phyloP scores from a whole-genome alignment of 1,140 invertebrate genomes.

The Trinorchestia longiramus region DNA sequence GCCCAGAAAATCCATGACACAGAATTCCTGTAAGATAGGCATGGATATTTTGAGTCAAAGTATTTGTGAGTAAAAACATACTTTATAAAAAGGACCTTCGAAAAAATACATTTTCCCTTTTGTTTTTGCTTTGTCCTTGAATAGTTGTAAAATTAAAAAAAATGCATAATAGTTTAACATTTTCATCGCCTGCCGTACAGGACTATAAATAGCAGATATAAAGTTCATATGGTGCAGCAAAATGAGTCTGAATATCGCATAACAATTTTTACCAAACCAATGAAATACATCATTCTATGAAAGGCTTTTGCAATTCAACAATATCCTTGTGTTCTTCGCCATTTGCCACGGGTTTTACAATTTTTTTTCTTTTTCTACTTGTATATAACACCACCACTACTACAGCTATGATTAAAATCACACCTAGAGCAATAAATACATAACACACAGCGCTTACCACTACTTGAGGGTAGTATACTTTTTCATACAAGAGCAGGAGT shows the following conservation, averaged over 20 bases:
- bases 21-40: not conserved
- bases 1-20: not conserved
- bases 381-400: not conserved
- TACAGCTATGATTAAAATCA: not conserved
- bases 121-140: not conserved
- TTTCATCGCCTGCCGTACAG: not conserved
- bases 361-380: constrained; percentile 4
- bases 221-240: not conserved
- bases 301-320: not conserved
- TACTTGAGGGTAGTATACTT: constrained; percentile 4
- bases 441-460: not conserved
- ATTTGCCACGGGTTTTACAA: not conserved
- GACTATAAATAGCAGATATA: not conserved
- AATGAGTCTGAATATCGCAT: not conserved
- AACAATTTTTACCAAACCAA: not conserved
- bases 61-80: not conserved
- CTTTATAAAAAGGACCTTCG: no score
- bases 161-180: not conserved
- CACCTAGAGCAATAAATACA: constrained; percentile 8
- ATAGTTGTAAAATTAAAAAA: not conserved
- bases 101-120: not conserved
- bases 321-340: not conserved
- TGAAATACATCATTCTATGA: not conserved
- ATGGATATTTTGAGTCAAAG: not conserved
- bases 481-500: not conserved